Percentiles rank a stretch among this genome's conserved stretches.
Evolutionary conservation across 2,113 vertebrate species (phyloP).

Genomic region (Mustela nigripes): DNA sequence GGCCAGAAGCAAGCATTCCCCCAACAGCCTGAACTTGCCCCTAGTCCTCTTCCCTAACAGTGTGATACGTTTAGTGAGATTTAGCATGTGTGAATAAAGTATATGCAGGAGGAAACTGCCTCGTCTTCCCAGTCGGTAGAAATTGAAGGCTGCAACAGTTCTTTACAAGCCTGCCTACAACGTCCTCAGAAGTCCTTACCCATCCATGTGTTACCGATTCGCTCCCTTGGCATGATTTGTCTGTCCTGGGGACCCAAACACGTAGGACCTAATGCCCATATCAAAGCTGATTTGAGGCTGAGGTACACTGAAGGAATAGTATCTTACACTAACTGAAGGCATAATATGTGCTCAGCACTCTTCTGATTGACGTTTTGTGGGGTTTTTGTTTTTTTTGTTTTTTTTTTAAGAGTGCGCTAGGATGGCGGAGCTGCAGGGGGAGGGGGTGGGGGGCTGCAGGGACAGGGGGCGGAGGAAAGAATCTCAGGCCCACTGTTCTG

Average conservation of each 20-base stretch:
- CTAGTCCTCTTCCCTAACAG: background rate
- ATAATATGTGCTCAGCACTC: background rate
- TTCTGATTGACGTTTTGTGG: too few species aligned
- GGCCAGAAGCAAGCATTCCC: conserved; percentile 44
- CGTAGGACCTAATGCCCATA: background rate
- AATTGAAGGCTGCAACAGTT: background rate
- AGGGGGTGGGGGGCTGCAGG: too few species aligned
- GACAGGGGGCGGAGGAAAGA: background rate
- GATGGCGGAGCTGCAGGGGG: background rate
- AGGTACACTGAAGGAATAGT: background rate
- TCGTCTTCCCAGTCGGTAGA: conserved; percentile 60
- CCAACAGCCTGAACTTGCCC: background rate
- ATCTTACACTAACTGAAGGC: background rate
- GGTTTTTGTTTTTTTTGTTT: too few species aligned
- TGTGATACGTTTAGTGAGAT: conserved; percentile 39
- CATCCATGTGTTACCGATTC: background rate
- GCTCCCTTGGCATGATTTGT: background rate
- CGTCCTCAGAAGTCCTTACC: background rate
- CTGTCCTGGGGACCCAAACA: background rate
- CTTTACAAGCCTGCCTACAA: background rate
- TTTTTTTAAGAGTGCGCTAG: background rate
- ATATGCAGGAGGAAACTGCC: conserved; percentile 64
- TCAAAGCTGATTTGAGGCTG: background rate
- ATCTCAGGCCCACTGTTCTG: background rate
- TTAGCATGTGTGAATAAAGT: conserved; percentile 73